Evolutionary conservation across 2,113 vertebrate species (phyloP).

Genomic region (Felis chaus): DNA sequence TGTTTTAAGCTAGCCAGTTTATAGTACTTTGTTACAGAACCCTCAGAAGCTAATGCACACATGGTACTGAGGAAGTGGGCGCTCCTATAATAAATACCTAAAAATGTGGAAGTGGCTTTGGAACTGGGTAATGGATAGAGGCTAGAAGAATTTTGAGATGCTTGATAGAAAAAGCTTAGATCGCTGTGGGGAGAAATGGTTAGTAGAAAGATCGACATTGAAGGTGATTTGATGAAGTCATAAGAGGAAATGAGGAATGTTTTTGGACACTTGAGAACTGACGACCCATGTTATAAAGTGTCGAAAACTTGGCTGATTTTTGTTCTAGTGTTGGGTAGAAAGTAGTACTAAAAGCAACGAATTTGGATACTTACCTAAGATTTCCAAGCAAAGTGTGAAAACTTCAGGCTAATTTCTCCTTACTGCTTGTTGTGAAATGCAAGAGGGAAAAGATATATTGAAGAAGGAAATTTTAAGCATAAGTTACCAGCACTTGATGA

Average conservation of each 20-base stretch:
- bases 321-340: background rate
- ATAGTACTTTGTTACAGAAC: background rate
- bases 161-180: background rate
- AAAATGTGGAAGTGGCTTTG: background rate
- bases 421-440: background rate
- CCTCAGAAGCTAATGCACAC: background rate
- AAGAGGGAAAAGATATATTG: background rate
- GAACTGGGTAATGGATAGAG: background rate
- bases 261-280: background rate
- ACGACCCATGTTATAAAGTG: background rate
- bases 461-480: background rate
- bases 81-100: background rate
- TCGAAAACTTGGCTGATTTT: background rate
- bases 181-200: background rate
- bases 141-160: background rate
- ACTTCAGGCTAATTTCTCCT: background rate
- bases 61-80: background rate
- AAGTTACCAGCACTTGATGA: background rate
- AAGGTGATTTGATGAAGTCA: background rate
- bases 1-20: background rate
- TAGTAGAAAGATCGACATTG: background rate
- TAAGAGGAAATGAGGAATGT: background rate
- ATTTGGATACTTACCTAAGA: background rate
- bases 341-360: background rate
- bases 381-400: background rate